Conservation (phyloP, 2,888 invertebrate species). For the Drosophila longiperda region DNA sequence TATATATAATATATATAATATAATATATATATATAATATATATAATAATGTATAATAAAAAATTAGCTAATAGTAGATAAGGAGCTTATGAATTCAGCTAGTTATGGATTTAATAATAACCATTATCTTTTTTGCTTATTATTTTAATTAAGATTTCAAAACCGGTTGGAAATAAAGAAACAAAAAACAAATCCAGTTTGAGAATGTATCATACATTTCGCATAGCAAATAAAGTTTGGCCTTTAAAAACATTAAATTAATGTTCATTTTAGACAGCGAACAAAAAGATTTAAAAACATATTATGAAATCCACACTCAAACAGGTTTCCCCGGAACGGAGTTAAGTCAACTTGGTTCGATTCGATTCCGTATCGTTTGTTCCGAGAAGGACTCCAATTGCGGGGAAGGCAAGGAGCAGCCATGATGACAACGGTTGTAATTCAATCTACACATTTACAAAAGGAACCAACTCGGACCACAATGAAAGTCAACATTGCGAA, state of each 20-base stretch:
- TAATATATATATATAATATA: too few relatives aligned
- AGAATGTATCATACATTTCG: background rate
- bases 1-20: too few relatives aligned
- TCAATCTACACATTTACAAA: slow-evolving; percentile 68
- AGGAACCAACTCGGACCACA: slow-evolving; percentile 53
- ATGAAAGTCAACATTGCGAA: slow-evolving; percentile 39
- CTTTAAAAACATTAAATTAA: background rate
- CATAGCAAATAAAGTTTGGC: background rate
- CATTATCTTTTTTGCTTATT: slow-evolving; percentile 1
- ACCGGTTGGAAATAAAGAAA: background rate
- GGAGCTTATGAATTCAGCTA: slow-evolving; percentile 8
- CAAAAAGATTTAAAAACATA: background rate
- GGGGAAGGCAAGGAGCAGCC: slow-evolving; percentile 37
- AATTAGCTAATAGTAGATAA: background rate
- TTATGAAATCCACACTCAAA: background rate
- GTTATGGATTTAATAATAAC: slow-evolving; percentile 12
- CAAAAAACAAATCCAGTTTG: background rate
- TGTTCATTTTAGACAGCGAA: background rate
- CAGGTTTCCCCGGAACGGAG: slow-evolving; percentile 10
- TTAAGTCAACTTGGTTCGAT: slow-evolving; percentile 22
- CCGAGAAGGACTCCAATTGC: slow-evolving; percentile 15
- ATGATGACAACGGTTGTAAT: slow-evolving; percentile 58
- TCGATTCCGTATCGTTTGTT: background rate
- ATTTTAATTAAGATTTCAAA: background rate
- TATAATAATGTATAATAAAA: too few relatives aligned